Base-by-base conservation (phyloP, 2,797 vertebrate species). In the Melanotaenia trifasciata region DNA sequence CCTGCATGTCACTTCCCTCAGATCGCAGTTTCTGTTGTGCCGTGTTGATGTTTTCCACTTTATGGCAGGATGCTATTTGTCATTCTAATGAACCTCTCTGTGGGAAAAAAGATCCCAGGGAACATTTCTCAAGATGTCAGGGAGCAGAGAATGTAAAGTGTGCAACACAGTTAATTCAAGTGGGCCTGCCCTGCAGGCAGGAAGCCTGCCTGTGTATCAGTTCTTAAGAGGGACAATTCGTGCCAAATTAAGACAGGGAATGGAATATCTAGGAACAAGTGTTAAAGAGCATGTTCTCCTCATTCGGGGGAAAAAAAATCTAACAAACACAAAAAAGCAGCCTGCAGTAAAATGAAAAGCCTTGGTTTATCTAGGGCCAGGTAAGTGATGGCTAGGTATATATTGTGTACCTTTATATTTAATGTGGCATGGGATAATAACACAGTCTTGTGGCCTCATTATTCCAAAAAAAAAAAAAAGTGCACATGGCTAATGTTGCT, bases 11-110 rank as follows among this genome's bases (percentile, higher is more conserved):
- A 92, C 90, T 93, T 91, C 84, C 84, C 87, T 91, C 90, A 87
- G 85, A 93, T 92, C 90, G 85, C 90, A 91, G 80, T 92, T 91
- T 92, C 90, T 90, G 90, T 92, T 92, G 93, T 87, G 90, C 89
- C 85, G 87, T 92, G 93, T 93, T 92, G 93, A 94, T 92, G 93
- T 93, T 91, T 94, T 81, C 92, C 89, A 92, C 90, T 93, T 94
- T 91, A 92, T 93, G 90, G 90, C 90, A 93, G 92, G 87, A 83
- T 84, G 86, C 93, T 92, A 94, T 95, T 95, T 94, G 93, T 95
- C 94, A 94, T 94, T 94, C 93, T 93, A 95, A 94, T 94, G 92
- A 94, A 94, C 93, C 93, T 94, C 92, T 93, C 92, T 84, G 88
- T 92, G 92, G 92, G 90, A 87, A 86, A 91, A 90, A 92, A 88